Conservation (phyloP, 2,113 vertebrate species). For the Microcebus ravelobensis region DNA sequence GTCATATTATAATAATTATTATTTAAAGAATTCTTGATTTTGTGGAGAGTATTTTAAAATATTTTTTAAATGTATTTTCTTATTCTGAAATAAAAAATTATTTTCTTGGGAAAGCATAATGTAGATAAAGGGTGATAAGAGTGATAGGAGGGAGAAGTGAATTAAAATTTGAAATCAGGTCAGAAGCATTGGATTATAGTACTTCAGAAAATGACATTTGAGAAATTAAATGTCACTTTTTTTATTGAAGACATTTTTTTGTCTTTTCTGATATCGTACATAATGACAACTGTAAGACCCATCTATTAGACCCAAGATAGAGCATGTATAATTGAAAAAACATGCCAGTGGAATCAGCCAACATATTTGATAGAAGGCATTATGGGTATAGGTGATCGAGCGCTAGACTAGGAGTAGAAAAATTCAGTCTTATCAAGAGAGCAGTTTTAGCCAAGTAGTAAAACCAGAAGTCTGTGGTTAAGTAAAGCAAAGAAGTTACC, state of each 20-base stretch:
- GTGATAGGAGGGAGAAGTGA: neutral
- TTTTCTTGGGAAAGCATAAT: conserved; percentile 26
- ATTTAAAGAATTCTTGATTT: neutral
- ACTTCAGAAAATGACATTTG: conserved; percentile 57
- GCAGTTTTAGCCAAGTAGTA: neutral
- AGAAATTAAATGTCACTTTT: conserved; percentile 58
- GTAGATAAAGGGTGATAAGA: neutral
- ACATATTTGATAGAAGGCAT: conserved; percentile 25
- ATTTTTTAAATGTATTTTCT: neutral
- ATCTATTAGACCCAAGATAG: neutral
- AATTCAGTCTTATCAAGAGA: neutral
- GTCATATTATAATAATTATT: neutral
- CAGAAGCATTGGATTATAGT: conserved; percentile 8
- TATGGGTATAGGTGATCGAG: neutral
- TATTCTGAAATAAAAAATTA: too few relatives aligned
- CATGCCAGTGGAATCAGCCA: neutral
- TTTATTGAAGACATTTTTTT: neutral
- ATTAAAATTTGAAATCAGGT: conserved; percentile 37
- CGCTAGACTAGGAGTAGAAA: neutral
- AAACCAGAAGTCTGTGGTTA: neutral
- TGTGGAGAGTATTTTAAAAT: neutral
- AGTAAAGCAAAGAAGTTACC: neutral
- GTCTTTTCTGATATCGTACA: conserved; percentile 26
- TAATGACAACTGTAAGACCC: conserved; percentile 12
- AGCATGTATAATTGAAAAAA: conserved; percentile 34